phyloP scores from a whole-genome alignment of 2,888 invertebrate genomes.

The Muscina levida region DNA sequence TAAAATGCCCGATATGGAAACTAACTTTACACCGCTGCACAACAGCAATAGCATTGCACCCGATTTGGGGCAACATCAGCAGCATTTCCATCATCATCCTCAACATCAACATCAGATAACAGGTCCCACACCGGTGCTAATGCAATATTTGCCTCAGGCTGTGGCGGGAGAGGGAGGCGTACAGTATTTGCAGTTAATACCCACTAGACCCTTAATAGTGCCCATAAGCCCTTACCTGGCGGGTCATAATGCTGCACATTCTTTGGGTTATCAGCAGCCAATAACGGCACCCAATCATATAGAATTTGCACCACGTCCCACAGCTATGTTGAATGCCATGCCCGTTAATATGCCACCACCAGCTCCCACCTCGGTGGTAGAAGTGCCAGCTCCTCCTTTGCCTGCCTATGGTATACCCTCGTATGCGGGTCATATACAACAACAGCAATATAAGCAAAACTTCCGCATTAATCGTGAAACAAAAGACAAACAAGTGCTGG shows the following conservation, averaged over 20 bases:
- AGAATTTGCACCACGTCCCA: constrained; percentile 68
- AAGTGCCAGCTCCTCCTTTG: constrained; percentile 41
- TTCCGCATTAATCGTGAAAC: constrained; percentile 77
- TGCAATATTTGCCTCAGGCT: constrained; percentile 78
- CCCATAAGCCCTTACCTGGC: constrained; percentile 76
- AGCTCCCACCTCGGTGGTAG: constrained; percentile 54
- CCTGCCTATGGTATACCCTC: constrained; percentile 72
- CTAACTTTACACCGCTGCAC: constrained; percentile 77
- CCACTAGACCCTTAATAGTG: constrained; percentile 78
- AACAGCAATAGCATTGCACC: constrained; percentile 59
- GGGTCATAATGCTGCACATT: constrained; percentile 43
- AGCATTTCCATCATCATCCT: too few relatives aligned
- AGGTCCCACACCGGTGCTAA: constrained; percentile 72
- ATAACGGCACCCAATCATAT: constrained; percentile 42
- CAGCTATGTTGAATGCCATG: constrained; percentile 66
- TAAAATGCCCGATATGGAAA: constrained; percentile 76
- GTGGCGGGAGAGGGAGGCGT: constrained; percentile 72
- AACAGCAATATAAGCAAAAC: constrained; percentile 70
- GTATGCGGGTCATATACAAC: constrained; percentile 66
- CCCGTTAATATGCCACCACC: constrained; percentile 61
- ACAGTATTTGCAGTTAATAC: constrained; percentile 78
- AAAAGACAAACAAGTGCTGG: constrained; percentile 71
- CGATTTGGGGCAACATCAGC: background rate
- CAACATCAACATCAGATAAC: background rate
- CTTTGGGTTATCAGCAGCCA: constrained; percentile 43